phyloP scores from a whole-genome alignment of 2,888 invertebrate species.

The Lamproptera curius region DNA sequence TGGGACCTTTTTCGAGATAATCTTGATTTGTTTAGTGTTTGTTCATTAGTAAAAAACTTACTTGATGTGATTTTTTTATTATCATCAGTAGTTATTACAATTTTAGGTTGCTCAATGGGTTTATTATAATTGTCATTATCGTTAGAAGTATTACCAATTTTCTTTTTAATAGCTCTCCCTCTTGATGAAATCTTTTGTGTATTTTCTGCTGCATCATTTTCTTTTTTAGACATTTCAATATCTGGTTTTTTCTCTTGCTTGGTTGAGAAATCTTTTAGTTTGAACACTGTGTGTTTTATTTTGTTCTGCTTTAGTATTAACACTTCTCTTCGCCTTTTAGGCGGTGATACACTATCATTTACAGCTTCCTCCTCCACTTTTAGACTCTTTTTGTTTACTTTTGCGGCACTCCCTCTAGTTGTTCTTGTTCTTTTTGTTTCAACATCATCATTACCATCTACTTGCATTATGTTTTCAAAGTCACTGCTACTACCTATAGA shows the following conservation, averaged over 20 bases:
- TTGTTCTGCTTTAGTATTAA: conserved; percentile 22
- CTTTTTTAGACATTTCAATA: not conserved
- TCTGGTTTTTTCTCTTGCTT: conserved; percentile 15
- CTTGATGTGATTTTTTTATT: conserved; percentile 14
- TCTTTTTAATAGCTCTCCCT: conserved; percentile 20
- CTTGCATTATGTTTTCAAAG: conserved; percentile 46
- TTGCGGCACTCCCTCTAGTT: conserved; percentile 36
- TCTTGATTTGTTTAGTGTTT: conserved; percentile 17
- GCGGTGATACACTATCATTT: conserved; percentile 49
- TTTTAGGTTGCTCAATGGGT: conserved; percentile 16
- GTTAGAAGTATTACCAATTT: conserved; percentile 8
- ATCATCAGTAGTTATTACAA: conserved; percentile 12
- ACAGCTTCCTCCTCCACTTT: conserved; percentile 26
- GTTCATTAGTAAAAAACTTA: conserved; percentile 11
- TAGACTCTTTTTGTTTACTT: conserved; percentile 32
- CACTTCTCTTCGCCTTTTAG: conserved; percentile 47
- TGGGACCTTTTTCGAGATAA: conserved; percentile 36
- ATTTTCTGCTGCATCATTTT: conserved; percentile 1
- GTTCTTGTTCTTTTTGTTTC: conserved; percentile 34
- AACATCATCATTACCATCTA: conserved; percentile 58
- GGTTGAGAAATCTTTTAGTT: conserved; percentile 1
- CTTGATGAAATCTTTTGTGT: not conserved
- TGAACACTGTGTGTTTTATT: not conserved
- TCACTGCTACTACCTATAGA: conserved; percentile 32
- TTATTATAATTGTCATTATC: not conserved